Base-by-base conservation (phyloP, 1,140 invertebrate genomes). In the Orussus abietinus region DNA sequence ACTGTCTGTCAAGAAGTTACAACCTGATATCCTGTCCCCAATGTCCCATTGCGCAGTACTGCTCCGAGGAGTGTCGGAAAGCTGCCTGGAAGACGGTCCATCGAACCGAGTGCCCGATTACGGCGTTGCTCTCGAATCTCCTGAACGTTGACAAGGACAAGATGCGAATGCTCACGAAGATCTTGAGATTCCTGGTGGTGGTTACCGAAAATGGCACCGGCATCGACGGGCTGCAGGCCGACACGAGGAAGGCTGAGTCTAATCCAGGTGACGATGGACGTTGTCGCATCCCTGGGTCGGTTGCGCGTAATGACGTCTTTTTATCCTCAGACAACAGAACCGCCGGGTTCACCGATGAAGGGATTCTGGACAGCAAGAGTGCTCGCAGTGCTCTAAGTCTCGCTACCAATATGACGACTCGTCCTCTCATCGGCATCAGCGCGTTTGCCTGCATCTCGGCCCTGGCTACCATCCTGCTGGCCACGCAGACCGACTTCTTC, bases 1-100 rank as follows among this genome's bases (percentile, higher is more conserved):
- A 88, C 49, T 96, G 93, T 62, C 77, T 88, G 47, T 72, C 76
- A 17, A 75, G 79, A 55, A 77, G 75, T 58, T 76, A 78, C 45
- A 81, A 83, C 55, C 66, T 85, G 22, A 67, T 74, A 33, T 66
- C 75, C 7, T 77, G 75, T 30, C 15, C 55, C 6, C 20, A 66
- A n/a, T 77, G 75, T 55, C 68, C 72, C 2, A 55, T 69, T 56
- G 70, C 75, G 14, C 62, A 73, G 38, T 81, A 77, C 45, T 86
- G 84, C 51, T 75, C 72, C 35, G 63, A 76, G 25, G 57, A 74
- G 21, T 86, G 84, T 64, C 62, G 62, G 25, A 45, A 57, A 25
- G 42, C 55, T 22, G 76, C 77, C 5, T 80, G 76, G 76, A 51
- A 74, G 10, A 47, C 49, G n/a, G 78, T 72, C 40, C 84, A 87